These are phyloP conservation scores for Otolemur garnettii DNA, from an alignment of 2,113 vertebrate genomes.

Conservation along the genomic window DNA sequence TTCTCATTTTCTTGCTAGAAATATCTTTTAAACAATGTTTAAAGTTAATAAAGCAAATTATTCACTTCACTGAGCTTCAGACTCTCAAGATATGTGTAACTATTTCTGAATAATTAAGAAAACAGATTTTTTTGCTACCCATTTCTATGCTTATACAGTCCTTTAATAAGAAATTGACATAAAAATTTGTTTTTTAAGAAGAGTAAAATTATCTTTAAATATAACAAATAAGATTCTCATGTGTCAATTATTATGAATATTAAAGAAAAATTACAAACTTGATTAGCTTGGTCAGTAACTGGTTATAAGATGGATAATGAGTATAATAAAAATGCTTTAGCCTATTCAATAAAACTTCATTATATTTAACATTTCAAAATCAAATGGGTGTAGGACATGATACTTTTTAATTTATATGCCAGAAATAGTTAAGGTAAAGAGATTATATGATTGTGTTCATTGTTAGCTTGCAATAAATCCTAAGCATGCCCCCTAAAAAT, in stretches of 20 bases:
- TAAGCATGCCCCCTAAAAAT: neutral
- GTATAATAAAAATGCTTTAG: conserved; percentile 16
- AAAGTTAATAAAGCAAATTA: conserved; percentile 36
- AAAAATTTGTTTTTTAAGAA: conserved; percentile 47
- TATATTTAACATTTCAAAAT: conserved; percentile 50
- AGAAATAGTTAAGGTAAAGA: conserved; percentile 43
- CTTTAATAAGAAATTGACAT: conserved; percentile 5
- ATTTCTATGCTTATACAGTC: conserved; percentile 16
- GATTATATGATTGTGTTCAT: neutral
- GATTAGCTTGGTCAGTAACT: conserved; percentile 19
- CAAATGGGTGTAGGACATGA: conserved; percentile 3
- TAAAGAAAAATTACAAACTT: conserved; percentile 50
- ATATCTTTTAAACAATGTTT: neutral
- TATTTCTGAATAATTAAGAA: neutral
- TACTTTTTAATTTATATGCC: conserved; percentile 40
- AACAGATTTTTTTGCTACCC: neutral
- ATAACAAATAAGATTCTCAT: conserved; percentile 51
- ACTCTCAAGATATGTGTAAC: neutral
- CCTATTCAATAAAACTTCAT: conserved; percentile 43
- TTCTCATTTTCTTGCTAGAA: conserved; percentile 47
- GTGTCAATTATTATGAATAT: conserved; percentile 31
- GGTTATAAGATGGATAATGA: neutral
- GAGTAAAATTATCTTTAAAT: conserved; percentile 33
- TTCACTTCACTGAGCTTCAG: conserved; percentile 13
- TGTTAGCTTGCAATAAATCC: neutral